Base-by-base conservation (phyloP, 1,140 invertebrate species). In the Adelges cooleyi region DNA sequence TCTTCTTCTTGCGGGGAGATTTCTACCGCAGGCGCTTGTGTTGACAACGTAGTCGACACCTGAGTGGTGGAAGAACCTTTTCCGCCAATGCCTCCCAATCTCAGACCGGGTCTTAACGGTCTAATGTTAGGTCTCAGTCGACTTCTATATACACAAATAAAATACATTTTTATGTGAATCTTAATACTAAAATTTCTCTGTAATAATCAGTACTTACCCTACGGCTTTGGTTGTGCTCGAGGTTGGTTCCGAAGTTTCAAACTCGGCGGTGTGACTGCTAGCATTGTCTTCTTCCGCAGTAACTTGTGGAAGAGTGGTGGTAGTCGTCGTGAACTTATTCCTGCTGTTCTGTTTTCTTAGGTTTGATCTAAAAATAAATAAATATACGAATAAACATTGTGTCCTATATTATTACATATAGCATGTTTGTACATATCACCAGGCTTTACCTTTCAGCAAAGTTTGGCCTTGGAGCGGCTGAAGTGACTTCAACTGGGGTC, bases 381-480 rank as follows among this genome's bases (percentile, higher is more conserved):
- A 33, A 33, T 33, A 33, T 6, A 33, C 11, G 5, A 33, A 33
- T 33, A 33, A 11, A 33, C 29, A 33, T 33, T 6, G 11, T 33
- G 11, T 33, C 11, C 11, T 33, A 33, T 33, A 6, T 33, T 5
- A 33, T n/a, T n/a, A n/a, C n/a, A n/a, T n/a, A n/a, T n/a, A n/a
- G n/a, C n/a, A n/a, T 1, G 1, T 33, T 13, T 52, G 1, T 40
- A 22, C n/a, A n/a, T n/a, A n/a, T n/a, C n/a, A n/a, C n/a, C n/a
- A n/a, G n/a, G n/a, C n/a, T n/a, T n/a, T 56, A 62, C 56, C 56
- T 46, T 27, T 62, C 56, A 5, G 56, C 42, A 48, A 62, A 62
- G 18, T 62, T 62, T 2, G 42, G 56, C 15, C 20, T 62, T 20
- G 56, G 42, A 8, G 40, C 42, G 29, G 27, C 42, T 29, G 56